Evolutionary conservation across 1,140 invertebrate species (phyloP), one percentile per base, ranked within the genome.

Genomic region (Pogonus chalceus): DNA sequence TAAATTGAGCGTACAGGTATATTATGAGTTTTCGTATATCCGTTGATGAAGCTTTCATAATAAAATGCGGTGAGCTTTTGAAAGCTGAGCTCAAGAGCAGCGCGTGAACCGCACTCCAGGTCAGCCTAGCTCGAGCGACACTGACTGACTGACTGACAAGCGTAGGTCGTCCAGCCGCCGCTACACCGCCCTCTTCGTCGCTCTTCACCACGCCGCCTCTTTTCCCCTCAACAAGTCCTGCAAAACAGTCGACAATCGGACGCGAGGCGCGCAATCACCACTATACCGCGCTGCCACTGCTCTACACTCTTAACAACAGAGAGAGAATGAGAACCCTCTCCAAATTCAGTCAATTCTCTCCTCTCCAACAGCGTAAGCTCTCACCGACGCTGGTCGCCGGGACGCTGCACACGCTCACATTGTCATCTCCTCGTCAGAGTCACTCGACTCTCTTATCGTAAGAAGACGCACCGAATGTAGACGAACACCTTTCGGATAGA

Each of bases 71-170:
- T 20, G 18, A 20, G 31, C 23, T 51, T 51, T 16, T 2, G 16
- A 22, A 12, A 20, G 49, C 16, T 22, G 49, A 52, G n/a, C 12
- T 21, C 20, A 20, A 21, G 12, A n/a, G 14, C 23, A 24, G n/a
- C 12, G 22, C 16, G 49, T 14, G n/a, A 7, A 50, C 16, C 9
- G 9, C 14, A n/a, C 7, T 20, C 24, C 18, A 52, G 24, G 4
- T 52, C 24, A 52, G 50, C 35, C 2, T 20, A 35, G 59, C 63
- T 62, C 58, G 60, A 60, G 59, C 66, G 64, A 61, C 63, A 65
- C 63, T 66, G 65, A 69, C 68, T 69, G 66, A 68, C 60, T 69
- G 68, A 69, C 63, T 69, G 68, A 69, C 68, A 68, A 62, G 59
- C 55, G 59, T 58, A 62, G 62, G 61, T 60, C 64, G 59, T 58